phyloP scores from a whole-genome alignment of 2,113 vertebrate species.

The Ciconia boyciana region DNA sequence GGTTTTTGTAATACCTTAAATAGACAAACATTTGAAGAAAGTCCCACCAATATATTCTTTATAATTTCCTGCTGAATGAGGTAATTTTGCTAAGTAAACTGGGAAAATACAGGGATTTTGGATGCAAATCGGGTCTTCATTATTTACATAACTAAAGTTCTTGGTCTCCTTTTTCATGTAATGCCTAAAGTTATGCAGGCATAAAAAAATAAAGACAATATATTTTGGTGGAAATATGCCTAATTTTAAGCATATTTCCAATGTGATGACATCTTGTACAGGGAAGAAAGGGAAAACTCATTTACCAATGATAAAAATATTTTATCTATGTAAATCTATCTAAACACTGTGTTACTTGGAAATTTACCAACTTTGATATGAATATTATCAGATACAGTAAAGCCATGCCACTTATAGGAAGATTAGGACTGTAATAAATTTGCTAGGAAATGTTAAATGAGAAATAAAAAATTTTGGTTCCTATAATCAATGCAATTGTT shows the following conservation, averaged over 20 bases:
- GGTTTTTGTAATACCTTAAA: neutral
- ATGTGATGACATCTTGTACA: neutral
- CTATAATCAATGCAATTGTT: neutral
- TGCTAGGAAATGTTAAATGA: neutral
- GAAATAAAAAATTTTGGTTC: neutral
- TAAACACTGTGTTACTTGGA: neutral
- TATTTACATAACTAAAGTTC: neutral
- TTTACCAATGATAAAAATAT: neutral
- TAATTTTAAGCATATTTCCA: neutral
- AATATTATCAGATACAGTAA: neutral
- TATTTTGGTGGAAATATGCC: neutral
- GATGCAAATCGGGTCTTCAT: neutral
- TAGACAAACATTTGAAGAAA: neutral
- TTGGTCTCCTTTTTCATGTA: neutral
- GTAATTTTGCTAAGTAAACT: neutral
- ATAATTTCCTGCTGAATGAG: neutral
- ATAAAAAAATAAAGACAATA: neutral
- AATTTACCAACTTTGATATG: neutral
- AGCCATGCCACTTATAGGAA: neutral
- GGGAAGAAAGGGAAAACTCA: neutral
- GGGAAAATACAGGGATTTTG: neutral
- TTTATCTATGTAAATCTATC: neutral
- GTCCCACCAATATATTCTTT: neutral
- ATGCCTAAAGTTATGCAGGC: neutral
- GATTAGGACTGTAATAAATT: neutral